These are phyloP conservation scores for Lissonota sp. DNA, from an alignment of 2,888 invertebrate genomes.

Conservation along the genomic window DNA sequence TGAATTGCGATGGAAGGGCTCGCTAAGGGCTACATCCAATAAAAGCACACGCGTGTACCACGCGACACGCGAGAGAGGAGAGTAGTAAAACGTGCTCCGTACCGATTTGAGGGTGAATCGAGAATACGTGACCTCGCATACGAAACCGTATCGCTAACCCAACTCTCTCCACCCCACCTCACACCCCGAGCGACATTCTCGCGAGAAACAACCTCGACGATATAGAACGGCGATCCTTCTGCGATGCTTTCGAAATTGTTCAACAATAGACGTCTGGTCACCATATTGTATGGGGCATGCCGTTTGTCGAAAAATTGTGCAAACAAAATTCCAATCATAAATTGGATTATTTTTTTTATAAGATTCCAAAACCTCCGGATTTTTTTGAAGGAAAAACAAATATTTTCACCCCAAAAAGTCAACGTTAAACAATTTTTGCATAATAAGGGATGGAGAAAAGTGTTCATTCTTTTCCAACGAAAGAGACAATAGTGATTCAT, in stretches of 20 bases:
- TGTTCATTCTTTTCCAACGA: no score
- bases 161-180: constrained; percentile 59
- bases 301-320: no score
- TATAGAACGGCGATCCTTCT: constrained; percentile 32
- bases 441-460: no score
- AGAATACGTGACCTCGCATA: constrained; percentile 80
- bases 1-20: constrained; percentile 21
- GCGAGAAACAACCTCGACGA: constrained; percentile 26
- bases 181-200: constrained; percentile 30
- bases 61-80: constrained; percentile 49
- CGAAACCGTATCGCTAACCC: constrained; percentile 67
- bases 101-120: constrained; percentile 77
- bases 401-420: no score
- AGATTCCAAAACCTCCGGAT: no score
- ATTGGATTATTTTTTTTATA: no score
- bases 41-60: constrained; percentile 66
- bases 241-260: constrained; percentile 14
- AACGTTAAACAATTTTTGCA: no score
- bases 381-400: no score
- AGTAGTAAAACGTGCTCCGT: constrained; percentile 72
- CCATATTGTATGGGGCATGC: no score
- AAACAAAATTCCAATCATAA: no score
- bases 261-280: no score
- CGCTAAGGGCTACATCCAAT: constrained; percentile 65
- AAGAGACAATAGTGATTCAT: no score